A percentile compares a stretch with the other conserved stretches of the same genome.
Evolutionary conservation across 1,140 invertebrate species (phyloP).

Genomic region (Acromyrmex heyeri): DNA sequence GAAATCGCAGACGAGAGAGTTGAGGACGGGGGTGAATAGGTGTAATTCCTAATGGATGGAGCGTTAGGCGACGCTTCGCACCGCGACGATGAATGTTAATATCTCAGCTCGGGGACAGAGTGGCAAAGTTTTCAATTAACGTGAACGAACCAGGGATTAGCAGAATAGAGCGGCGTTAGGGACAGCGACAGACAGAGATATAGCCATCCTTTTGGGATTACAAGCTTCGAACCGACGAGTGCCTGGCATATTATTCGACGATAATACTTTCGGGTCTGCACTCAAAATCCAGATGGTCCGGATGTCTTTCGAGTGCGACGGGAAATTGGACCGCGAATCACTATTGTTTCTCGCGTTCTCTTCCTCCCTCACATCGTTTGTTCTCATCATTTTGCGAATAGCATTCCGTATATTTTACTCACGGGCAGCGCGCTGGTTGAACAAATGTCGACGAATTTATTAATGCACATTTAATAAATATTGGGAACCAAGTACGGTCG

Average conservation of each 20-base stretch:
- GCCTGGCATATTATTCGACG: conserved; percentile 57
- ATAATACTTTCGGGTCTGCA: conserved; percentile 47
- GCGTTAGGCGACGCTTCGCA: conserved; percentile 65
- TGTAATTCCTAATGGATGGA: conserved; percentile 75
- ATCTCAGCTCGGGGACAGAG: conserved; percentile 63
- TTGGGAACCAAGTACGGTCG: background rate
- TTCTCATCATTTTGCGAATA: background rate
- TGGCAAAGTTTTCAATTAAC: conserved; percentile 74
- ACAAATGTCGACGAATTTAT: background rate
- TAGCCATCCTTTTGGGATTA: conserved; percentile 58
- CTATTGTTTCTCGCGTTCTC: background rate
- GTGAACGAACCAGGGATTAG: conserved; percentile 67
- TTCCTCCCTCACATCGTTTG: background rate
- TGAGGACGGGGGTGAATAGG: conserved; percentile 53
- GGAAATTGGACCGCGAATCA: conserved; percentile 25
- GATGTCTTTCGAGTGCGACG: background rate
- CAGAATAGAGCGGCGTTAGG: conserved; percentile 22
- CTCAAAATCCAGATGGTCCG: background rate
- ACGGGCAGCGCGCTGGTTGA: no score
- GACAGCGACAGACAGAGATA: conserved; percentile 12
- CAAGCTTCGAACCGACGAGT: background rate
- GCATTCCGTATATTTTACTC: background rate
- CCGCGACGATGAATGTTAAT: conserved; percentile 71
- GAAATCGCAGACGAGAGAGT: conserved; percentile 3
- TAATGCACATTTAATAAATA: background rate